phyloP scores from a whole-genome alignment of 2,888 invertebrate genomes.

The Cerceris rybyensis region DNA sequence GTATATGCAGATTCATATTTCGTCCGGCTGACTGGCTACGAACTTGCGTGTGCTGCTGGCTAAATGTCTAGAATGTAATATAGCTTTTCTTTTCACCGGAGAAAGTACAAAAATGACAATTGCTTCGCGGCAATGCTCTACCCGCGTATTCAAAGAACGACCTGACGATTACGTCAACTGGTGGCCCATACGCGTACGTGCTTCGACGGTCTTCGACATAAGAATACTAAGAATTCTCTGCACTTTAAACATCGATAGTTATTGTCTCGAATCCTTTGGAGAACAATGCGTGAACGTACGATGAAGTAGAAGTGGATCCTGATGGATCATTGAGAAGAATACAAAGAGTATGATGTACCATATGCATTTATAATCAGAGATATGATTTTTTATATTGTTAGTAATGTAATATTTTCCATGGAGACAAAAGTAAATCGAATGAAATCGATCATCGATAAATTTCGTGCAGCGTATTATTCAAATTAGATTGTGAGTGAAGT shows the following conservation, averaged over 20 bases:
- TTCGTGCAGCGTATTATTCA: neutral
- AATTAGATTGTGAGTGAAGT: neutral
- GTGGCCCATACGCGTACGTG: conserved; percentile 11
- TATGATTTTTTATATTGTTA: too few relatives aligned
- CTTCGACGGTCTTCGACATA: neutral
- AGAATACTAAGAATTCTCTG: conserved; percentile 1
- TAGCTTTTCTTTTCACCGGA: conserved; percentile 53
- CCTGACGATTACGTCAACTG: conserved; percentile 57
- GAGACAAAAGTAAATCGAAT: neutral
- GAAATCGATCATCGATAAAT: neutral
- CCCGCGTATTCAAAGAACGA: conserved; percentile 21
- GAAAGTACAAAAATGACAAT: conserved; percentile 70
- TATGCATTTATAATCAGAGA: too few relatives aligned
- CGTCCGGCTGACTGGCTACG: conserved; percentile 15
- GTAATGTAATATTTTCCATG: neutral
- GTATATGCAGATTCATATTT: conserved; percentile 45
- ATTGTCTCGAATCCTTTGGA: neutral
- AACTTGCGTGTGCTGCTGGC: neutral
- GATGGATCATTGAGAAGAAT: too few relatives aligned
- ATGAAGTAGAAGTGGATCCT: neutral
- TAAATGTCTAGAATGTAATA: conserved; percentile 15
- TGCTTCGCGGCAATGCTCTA: conserved; percentile 49
- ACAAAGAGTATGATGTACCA: too few relatives aligned
- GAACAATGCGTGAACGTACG: neutral
- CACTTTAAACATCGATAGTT: neutral